phyloP scores from a whole-genome alignment of 2,797 vertebrate species.

The Anguilla marmorata region DNA sequence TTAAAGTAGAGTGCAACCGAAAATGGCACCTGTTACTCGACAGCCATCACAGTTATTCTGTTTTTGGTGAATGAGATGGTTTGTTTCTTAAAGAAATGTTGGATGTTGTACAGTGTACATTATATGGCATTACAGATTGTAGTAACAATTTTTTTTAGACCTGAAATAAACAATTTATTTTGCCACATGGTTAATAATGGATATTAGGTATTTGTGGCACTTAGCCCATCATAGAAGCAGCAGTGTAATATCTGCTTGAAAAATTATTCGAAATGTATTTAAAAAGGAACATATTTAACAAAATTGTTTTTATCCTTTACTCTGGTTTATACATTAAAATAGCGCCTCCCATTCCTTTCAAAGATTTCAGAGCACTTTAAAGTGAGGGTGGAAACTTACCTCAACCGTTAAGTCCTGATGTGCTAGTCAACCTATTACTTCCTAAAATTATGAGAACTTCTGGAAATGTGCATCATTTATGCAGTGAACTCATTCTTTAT shows the following conservation, averaged over 20 bases:
- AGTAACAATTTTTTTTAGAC: not conserved
- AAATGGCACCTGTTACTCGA: not conserved
- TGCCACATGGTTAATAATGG: not conserved
- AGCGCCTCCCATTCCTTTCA: not conserved
- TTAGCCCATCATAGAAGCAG: not conserved
- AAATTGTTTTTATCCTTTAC: not conserved
- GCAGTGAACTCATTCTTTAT: not conserved
- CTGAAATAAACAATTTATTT: not conserved
- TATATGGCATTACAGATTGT: slow-evolving; percentile 10
- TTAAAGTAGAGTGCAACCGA: not conserved
- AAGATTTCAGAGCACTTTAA: not conserved
- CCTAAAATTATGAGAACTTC: not conserved
- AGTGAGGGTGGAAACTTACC: not conserved
- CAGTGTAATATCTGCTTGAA: not conserved
- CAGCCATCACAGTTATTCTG: not conserved
- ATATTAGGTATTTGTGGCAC: not conserved
- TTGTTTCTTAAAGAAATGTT: slow-evolving; percentile 25
- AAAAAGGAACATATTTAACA: not conserved
- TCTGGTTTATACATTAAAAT: not conserved
- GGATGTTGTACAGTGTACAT: slow-evolving; percentile 23
- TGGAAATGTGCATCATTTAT: not conserved
- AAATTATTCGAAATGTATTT: not conserved
- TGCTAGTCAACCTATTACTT: not conserved
- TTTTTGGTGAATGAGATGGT: not conserved
- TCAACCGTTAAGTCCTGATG: not conserved